Percentiles rank a stretch among this genome's conserved stretches.
Evolutionary conservation across 2,113 vertebrate species (phyloP).

Genomic region (Nycticryphes semicollaris): DNA sequence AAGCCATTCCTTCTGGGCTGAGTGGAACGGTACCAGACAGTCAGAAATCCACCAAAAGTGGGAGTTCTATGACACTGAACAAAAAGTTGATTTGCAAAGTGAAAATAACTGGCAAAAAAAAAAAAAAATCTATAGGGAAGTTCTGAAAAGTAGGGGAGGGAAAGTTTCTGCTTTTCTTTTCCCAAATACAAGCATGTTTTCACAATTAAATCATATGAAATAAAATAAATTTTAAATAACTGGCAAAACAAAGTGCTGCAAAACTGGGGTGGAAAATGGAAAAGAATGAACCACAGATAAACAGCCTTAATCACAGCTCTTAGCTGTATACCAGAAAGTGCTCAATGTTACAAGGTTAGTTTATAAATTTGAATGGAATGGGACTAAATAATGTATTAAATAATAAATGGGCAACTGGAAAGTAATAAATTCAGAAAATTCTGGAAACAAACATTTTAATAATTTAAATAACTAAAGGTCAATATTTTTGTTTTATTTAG

Average conservation of each 20-base stretch:
- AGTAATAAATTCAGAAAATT: neutral
- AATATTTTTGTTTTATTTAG: neutral
- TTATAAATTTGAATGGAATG: neutral
- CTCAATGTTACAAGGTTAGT: neutral
- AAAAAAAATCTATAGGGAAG: neutral
- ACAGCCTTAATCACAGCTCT: conserved; percentile 24
- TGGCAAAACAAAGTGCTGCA: neutral
- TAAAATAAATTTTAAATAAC: neutral
- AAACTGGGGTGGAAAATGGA: neutral
- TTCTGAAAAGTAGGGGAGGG: neutral
- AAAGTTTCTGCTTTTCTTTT: neutral
- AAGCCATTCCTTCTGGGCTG: neutral
- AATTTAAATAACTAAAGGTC: neutral
- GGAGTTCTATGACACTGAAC: neutral
- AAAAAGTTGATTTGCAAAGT: neutral
- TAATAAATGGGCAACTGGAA: neutral
- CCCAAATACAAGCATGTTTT: neutral
- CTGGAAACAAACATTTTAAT: neutral
- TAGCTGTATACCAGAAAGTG: neutral
- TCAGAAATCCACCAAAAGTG: neutral
- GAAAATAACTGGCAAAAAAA: neutral
- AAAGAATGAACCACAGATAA: conserved; percentile 11
- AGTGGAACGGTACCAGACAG: neutral
- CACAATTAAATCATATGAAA: neutral
- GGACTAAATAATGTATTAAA: neutral